Percentiles rank a stretch among this genome's conserved stretches.
Conservation (phyloP, 2,113 vertebrate species). For the Felis chaus region DNA sequence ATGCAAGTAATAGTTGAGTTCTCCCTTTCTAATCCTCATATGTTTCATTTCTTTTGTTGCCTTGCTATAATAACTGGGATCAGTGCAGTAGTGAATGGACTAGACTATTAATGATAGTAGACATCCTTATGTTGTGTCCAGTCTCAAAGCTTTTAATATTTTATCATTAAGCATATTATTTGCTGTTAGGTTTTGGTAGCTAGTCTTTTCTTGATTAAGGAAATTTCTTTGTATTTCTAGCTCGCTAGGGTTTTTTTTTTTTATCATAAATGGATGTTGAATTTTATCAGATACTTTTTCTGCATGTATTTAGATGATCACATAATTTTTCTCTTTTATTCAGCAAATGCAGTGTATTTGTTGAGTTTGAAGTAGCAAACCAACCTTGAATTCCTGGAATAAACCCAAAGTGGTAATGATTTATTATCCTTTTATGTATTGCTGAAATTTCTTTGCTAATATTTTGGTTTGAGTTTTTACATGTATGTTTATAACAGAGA, state of each 20-base stretch:
- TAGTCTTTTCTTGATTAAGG: neutral
- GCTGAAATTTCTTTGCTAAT: neutral
- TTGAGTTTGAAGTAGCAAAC: conserved; percentile 21
- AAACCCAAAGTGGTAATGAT: conserved; percentile 10
- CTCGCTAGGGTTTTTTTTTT: neutral
- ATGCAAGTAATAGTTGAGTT: neutral
- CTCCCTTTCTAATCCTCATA: neutral
- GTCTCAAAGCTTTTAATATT: neutral
- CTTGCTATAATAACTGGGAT: neutral
- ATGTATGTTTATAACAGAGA: neutral
- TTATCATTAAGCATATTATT: neutral
- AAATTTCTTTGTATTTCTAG: neutral
- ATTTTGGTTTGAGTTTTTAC: neutral
- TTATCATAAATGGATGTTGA: neutral
- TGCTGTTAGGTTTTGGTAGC: neutral
- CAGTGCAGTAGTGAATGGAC: neutral
- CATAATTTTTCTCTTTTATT: neutral
- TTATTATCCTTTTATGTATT: conserved; percentile 10
- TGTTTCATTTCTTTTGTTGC: neutral
- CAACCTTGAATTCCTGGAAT: conserved; percentile 48
- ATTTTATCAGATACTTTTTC: neutral
- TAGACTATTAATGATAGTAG: neutral
- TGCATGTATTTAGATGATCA: neutral
- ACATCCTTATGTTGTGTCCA: neutral
- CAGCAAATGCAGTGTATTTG: neutral